These are phyloP conservation scores for Lampris incognitus DNA, from an alignment of 2,113 vertebrate genomes.

Conservation along the genomic window DNA sequence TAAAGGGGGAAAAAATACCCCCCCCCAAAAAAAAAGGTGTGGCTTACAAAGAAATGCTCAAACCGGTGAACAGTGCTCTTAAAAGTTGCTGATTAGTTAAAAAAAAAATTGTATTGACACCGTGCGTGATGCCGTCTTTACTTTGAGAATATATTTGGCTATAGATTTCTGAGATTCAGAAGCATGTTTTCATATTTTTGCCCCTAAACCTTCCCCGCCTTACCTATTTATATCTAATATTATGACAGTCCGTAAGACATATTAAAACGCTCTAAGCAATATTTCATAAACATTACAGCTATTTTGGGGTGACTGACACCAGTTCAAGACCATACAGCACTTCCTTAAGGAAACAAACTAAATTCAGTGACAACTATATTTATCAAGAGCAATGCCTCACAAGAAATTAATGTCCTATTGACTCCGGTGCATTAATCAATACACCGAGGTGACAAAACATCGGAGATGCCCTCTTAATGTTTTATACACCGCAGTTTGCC, in stretches of 20 bases:
- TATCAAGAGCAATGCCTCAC: constrained; percentile 7
- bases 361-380: constrained; percentile 19
- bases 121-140: neutral
- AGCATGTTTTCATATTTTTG: neutral
- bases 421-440: constrained; percentile 10
- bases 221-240: neutral
- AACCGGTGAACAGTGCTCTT: neutral
- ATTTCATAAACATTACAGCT: neutral
- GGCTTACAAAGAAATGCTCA: no score
- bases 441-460: no score
- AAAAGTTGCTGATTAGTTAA: neutral
- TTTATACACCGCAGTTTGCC: no score
- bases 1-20: no score
- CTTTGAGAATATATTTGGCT: neutral
- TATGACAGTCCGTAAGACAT: neutral
- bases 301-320: neutral
- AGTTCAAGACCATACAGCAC: constrained; percentile 3
- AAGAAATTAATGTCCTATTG: constrained; percentile 29
- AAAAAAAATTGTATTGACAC: neutral
- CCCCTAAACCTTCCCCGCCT: neutral
- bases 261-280: constrained; percentile 4
- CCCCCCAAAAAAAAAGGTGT: no score
- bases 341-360: constrained; percentile 8
- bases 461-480: no score
- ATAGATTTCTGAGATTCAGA: neutral